These are phyloP conservation scores for Eupithecia pulchellata DNA, from an alignment of 2,888 invertebrate species.

Conservation along the genomic window DNA sequence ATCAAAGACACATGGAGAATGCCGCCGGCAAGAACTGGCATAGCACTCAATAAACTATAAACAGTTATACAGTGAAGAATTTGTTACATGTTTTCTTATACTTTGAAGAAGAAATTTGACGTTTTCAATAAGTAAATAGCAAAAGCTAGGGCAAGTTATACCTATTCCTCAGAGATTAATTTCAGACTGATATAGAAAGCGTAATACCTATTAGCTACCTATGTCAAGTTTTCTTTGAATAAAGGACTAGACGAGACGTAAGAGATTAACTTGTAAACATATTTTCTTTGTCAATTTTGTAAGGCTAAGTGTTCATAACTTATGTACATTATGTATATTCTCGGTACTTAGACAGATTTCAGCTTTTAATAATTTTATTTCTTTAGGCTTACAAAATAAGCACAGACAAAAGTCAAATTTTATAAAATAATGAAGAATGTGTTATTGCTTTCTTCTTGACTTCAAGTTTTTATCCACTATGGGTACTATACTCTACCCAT, in stretches of 20 bases:
- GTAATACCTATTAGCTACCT: no score
- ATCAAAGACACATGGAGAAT: neutral
- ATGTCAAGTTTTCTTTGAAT: neutral
- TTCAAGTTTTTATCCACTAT: no score
- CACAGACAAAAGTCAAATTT: no score
- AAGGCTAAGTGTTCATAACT: constrained; percentile 2
- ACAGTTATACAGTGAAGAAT: neutral
- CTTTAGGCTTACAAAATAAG: no score
- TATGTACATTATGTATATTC: neutral
- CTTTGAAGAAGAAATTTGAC: neutral
- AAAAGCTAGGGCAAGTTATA: neutral
- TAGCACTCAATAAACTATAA: constrained; percentile 3
- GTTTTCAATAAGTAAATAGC: neutral
- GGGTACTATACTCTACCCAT: no score
- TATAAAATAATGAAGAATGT: no score
- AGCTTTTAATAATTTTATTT: no score
- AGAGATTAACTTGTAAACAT: neutral
- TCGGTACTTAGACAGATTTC: neutral
- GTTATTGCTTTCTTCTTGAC: no score
- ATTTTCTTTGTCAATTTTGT: neutral
- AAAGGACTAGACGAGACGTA: neutral
- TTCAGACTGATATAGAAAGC: no score
- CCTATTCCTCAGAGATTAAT: neutral
- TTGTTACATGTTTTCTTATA: neutral
- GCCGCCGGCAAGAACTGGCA: constrained; percentile 3